Evolutionary conservation across 2,797 vertebrate genomes (phyloP).

Genomic region (Gadopsis marmoratus): DNA sequence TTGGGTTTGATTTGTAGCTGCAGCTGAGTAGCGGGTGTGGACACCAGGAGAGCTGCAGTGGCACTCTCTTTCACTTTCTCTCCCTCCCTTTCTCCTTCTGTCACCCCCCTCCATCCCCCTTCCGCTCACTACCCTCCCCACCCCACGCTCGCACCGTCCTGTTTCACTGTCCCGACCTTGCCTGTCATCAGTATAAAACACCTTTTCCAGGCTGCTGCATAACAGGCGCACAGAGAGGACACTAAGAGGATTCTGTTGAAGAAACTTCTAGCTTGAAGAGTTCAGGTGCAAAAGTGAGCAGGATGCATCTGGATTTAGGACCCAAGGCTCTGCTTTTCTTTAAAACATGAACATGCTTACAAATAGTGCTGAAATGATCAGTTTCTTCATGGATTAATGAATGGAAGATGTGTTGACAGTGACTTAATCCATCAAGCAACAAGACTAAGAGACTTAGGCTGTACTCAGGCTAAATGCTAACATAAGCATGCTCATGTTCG

Average conservation of each 20-base stretch:
- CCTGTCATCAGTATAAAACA: conserved; percentile 73
- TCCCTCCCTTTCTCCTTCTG: no score
- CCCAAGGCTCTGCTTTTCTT: background rate
- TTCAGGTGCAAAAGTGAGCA: conserved; percentile 17
- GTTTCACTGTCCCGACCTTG: conserved; percentile 70
- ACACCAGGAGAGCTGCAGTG: conserved; percentile 63
- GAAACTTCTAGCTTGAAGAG: conserved; percentile 23
- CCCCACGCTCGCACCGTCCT: conserved; percentile 43
- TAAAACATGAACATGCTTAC: background rate
- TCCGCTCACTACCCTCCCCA: background rate
- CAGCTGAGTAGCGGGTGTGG: conserved; percentile 68
- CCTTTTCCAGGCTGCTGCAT: conserved; percentile 68
- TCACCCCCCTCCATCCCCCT: no score
- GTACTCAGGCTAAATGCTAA: background rate
- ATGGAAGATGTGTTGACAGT: background rate
- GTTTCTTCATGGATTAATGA: background rate
- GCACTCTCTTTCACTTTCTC: conserved; percentile 53
- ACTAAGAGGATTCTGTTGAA: conserved; percentile 39
- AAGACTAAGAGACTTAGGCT: background rate
- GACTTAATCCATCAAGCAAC: background rate
- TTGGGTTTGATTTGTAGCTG: conserved; percentile 81
- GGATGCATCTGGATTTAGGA: background rate
- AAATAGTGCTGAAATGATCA: background rate
- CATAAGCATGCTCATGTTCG: background rate
- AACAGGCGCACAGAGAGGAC: conserved; percentile 42